Conservation (phyloP, 2,888 invertebrate genomes). For the Rambutsinella grinnellia region DNA sequence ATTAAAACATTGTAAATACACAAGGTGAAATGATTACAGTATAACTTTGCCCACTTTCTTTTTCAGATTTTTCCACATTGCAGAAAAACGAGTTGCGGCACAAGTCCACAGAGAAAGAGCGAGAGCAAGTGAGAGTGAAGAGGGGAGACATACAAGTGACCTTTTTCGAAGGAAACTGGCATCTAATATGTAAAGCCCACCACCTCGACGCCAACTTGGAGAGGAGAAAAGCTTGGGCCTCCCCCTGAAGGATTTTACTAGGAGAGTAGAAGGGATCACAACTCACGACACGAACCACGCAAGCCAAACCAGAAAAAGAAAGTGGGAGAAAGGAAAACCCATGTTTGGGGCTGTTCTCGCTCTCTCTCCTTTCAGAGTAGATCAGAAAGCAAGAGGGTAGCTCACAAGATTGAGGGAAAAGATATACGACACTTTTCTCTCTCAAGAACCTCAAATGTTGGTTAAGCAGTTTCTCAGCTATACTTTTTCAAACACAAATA, state of each 20-base stretch:
- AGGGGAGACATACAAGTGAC: neutral
- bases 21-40: constrained; percentile 17
- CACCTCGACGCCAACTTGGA: neutral
- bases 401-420: too few relatives aligned
- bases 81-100: neutral
- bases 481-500: too few relatives aligned
- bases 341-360: too few relatives aligned
- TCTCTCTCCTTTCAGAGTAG: too few relatives aligned
- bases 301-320: constrained; percentile 1
- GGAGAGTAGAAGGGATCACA: constrained; percentile 18
- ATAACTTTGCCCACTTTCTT: constrained; percentile 29
- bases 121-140: neutral
- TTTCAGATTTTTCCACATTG: too few relatives aligned
- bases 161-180: neutral
- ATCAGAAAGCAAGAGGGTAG: too few relatives aligned
- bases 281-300: constrained; percentile 16
- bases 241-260: constrained; percentile 7
- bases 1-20: constrained; percentile 31
- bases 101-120: neutral
- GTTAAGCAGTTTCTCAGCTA: too few relatives aligned
- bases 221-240: constrained; percentile 13
- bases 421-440: too few relatives aligned
- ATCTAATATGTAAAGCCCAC: neutral
- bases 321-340: too few relatives aligned
- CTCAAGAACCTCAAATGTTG: too few relatives aligned